Evolutionary conservation across 2,113 vertebrate species (phyloP), one percentile per base, ranked within the genome.

Genomic region (Siniperca knerii): DNA sequence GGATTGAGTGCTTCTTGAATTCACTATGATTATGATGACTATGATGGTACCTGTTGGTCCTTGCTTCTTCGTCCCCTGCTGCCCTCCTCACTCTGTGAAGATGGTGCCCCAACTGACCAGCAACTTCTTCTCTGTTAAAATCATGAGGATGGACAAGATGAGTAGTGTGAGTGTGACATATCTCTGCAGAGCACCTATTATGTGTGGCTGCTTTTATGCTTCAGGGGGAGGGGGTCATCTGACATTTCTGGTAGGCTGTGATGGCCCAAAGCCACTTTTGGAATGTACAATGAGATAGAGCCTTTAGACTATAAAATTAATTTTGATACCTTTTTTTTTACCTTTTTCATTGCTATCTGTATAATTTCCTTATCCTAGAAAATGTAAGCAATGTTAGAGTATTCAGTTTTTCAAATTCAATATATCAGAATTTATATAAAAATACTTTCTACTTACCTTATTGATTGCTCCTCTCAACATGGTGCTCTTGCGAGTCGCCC

Each of bases 401-500:
- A 11, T 44, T 60, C 15, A 9, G 9, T 29, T 73, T 13, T 42
- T 61, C 20, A 42, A n/a, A 44, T 64, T 65, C 15, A n/a, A 10
- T 37, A 33, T 21, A 33, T 23, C 35, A 48, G 40, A 29, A 46
- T 16, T 8, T 57, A 16, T 48, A 42, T 54, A 54, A 6, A 70
- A 67, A 15, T 16, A 35, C 44, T 48, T 35, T 40, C 12, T 64
- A 23, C 87, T 82, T 18, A 95, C 95, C 94, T 96, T 95, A 65
- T 73, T 92, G 37, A 95, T 88, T 9, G 93, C 80, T 48, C 94
- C 94, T 85, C 95, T 94, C 75, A 95, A 66, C 86, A 95, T 89
- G 0, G 96, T 95, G 94, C 92, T 97, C 93, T 97, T 98, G 81
- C 97, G 96, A 0, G 97, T 97, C 60, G 97, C 96, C 83, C 97